phyloP scores from a whole-genome alignment of 1,140 invertebrate genomes.

The Bilobella aurantiaca region DNA sequence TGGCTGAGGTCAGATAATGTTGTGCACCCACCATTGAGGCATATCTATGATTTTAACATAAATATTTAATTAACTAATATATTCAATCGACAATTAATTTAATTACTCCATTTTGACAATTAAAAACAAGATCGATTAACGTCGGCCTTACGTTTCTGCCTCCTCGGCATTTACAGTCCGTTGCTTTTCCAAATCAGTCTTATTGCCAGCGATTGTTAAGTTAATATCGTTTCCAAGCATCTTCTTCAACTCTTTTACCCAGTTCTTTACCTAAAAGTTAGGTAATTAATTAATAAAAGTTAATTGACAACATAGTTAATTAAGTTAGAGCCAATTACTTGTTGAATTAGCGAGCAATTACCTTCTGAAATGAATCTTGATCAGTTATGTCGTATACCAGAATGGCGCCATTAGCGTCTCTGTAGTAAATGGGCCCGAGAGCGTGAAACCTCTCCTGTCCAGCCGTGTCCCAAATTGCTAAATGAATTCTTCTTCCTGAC shows the following conservation, averaged over 20 bases:
- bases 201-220: conserved; percentile 92
- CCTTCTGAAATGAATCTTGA: conserved; percentile 92
- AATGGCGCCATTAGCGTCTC: conserved; percentile 93
- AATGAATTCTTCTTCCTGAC: conserved; percentile 73
- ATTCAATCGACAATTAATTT: too few relatives aligned
- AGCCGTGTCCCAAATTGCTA: conserved; percentile 98
- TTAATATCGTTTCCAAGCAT: conserved; percentile 89
- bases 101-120: background rate
- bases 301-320: too few relatives aligned
- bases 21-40: conserved; percentile 82
- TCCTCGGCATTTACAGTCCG: conserved; percentile 69
- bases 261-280: conserved; percentile 96
- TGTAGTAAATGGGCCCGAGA: conserved; percentile 91
- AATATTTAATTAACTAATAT: conserved; percentile 7
- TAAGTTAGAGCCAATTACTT: too few relatives aligned
- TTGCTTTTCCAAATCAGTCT: conserved; percentile 89
- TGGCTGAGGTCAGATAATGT: conserved; percentile 91
- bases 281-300: too few relatives aligned
- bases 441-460: conserved; percentile 91
- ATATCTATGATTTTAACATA: conserved; percentile 52
- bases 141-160: conserved; percentile 64
- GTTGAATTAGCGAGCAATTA: conserved; percentile 41
- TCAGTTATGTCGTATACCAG: conserved; percentile 98
- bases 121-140: background rate
- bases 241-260: conserved; percentile 94